Percentiles rank a stretch among this genome's conserved stretches.
These are phyloP conservation scores for Protaetia brevitarsis DNA, from an alignment of 1,140 invertebrate species.

Conservation along the genomic window DNA sequence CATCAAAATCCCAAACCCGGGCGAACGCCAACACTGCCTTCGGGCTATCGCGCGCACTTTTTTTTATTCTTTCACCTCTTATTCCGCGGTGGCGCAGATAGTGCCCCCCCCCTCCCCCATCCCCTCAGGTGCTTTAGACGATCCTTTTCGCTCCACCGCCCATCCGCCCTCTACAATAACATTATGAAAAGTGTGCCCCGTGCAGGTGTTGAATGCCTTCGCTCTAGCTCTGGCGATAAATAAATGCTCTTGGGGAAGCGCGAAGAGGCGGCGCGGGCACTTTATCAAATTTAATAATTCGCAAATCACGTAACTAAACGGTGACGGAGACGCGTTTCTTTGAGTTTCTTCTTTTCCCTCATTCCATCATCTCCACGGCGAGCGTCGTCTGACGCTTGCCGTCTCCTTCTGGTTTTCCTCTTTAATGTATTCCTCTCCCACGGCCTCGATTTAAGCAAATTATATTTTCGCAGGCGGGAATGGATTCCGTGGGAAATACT, in stretches of 20 bases:
- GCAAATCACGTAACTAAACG: conserved; percentile 17
- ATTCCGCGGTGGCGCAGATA: neutral
- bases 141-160: neutral
- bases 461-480: neutral
- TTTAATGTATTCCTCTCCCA: neutral
- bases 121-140: no score
- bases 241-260: conserved; percentile 6
- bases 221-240: conserved; percentile 10
- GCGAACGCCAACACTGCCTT: no score
- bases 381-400: no score
- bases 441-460: conserved; percentile 3
- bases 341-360: neutral
- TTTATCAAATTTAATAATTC: conserved; percentile 19
- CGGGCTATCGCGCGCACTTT: neutral
- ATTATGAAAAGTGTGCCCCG: conserved; percentile 16
- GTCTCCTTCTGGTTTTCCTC: no score
- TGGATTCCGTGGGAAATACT: neutral
- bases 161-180: neutral
- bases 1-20: conserved; percentile 1
- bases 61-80: neutral
- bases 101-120: no score
- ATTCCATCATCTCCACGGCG: neutral
- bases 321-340: neutral
- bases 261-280: neutral
- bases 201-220: conserved; percentile 13